Base-by-base conservation (phyloP, 2,113 vertebrate genomes). In the Uropsilus gracilis region DNA sequence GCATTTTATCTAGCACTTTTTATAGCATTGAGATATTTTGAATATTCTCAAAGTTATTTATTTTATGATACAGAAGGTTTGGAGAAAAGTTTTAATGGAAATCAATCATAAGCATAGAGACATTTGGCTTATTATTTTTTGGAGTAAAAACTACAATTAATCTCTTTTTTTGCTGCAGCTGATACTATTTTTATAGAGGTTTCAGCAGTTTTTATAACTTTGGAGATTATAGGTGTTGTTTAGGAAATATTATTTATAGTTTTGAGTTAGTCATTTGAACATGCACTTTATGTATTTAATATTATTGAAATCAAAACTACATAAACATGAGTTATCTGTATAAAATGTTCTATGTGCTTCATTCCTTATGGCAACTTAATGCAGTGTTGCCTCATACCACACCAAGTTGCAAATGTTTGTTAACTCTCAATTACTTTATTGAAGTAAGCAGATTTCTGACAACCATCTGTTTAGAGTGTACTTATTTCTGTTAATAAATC, bases 371-470 rank as follows among this genome's bases (percentile, higher is more conserved):
- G 0, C 59, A 95, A 85, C 61, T 97, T 96, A 98, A 96, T 88
- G 87, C 57, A 64, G 50, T 12, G 93, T 92, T 93, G 20, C 95
- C 97, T 97, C 94, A 57, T 89, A 80, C 18, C 68, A 57, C 61
- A 95, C 12, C 8, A 90, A 96, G 44, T 39, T 90, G 55, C 73
- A 97, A 98, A 95, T 75, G 75, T 87, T 96, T 24, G 0, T 80
- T 48, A 96, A 94, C 85, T 96, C 73, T 94, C 95, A 92, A 2
- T 92, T 97, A 83, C 78, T 92, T 96, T 96, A 96, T 30, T 0
- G 71, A 90, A 78, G 96, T 97, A 98, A 98, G 89, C 95, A 98
- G 55, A 97, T 98, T 98, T 97, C 95, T 98, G 95, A 97, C 91
- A 98, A 89, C 92, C 57, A 78, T 98, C 97, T 98, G 95, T 91